Conservation (phyloP, 2,888 invertebrate species). For the Polyommatus icarus region DNA sequence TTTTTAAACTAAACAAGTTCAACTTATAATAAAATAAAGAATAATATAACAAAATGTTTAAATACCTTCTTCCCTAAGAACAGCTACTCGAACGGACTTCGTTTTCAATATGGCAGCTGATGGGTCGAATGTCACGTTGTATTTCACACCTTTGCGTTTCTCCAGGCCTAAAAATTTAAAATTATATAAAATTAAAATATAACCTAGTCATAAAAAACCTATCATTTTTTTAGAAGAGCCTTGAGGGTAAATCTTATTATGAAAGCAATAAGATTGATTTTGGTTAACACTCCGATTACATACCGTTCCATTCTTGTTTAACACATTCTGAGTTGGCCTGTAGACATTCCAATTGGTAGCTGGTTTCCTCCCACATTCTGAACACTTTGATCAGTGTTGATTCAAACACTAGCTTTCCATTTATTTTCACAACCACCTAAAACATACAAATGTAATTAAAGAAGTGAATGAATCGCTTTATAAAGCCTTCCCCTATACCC, state of each 20-base stretch:
- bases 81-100: conserved; percentile 87
- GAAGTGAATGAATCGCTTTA: too few species aligned
- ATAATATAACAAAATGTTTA: conserved; percentile 32
- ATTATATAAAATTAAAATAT: too few species aligned
- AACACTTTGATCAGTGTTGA: conserved; percentile 84
- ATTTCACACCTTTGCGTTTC: conserved; percentile 85
- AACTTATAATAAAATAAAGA: too few species aligned
- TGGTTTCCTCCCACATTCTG: conserved; percentile 97
- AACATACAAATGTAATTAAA: conserved; percentile 31
- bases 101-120: conserved; percentile 73
- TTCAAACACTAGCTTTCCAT: conserved; percentile 81
- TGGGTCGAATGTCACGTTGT: conserved; percentile 86
- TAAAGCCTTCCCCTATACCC: too few species aligned
- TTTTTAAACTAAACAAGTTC: too few species aligned
- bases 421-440: conserved; percentile 79
- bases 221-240: too few species aligned
- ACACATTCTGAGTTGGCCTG: conserved; percentile 92
- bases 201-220: too few species aligned
- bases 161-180: conserved; percentile 79
- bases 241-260: too few species aligned
- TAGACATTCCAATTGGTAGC: conserved; percentile 91
- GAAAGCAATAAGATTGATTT: too few species aligned
- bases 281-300: not conserved
- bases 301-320: conserved; percentile 86
- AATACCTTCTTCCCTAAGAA: conserved; percentile 94